phyloP scores from a whole-genome alignment of 2,113 vertebrate species.

The Coreoperca whiteheadi region DNA sequence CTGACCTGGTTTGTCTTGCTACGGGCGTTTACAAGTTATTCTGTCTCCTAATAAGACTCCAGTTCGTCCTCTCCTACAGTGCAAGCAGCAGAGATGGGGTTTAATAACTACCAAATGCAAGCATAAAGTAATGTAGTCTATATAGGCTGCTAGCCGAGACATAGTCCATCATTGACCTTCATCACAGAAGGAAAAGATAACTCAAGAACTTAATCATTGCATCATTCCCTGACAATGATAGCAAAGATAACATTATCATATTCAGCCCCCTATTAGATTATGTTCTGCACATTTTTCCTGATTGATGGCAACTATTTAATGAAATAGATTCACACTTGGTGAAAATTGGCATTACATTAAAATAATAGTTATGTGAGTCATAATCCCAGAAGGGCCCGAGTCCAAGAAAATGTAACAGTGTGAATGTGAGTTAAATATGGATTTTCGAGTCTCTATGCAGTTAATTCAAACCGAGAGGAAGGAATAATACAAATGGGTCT shows the following conservation, averaged over 20 bases:
- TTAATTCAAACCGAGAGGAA: conserved; percentile 40
- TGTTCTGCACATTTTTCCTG: conserved; percentile 20
- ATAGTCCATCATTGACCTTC: not conserved
- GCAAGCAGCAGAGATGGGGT: not conserved
- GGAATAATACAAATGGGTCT: conserved; percentile 14
- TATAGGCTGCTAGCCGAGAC: not conserved
- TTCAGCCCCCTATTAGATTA: conserved; percentile 24
- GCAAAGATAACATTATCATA: conserved; percentile 25
- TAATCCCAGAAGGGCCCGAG: conserved; percentile 15
- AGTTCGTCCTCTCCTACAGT: conserved; percentile 13
- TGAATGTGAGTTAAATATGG: conserved; percentile 35
- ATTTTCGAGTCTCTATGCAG: conserved; percentile 25
- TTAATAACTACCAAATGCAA: not conserved
- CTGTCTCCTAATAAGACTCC: conserved; percentile 3
- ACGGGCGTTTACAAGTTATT: not conserved
- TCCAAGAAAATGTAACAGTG: conserved; percentile 35
- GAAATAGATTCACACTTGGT: conserved; percentile 37
- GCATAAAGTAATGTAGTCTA: not conserved
- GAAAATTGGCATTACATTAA: conserved; percentile 51
- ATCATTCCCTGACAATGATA: conserved; percentile 6
- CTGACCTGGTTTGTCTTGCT: conserved; percentile 31
- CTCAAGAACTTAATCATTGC: conserved; percentile 15
- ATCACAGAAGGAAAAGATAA: not conserved
- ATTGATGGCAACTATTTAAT: conserved; percentile 23
- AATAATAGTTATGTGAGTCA: conserved; percentile 43